Conservation (phyloP, 2,888 invertebrate species). For the Temnothorax ravouxi region DNA sequence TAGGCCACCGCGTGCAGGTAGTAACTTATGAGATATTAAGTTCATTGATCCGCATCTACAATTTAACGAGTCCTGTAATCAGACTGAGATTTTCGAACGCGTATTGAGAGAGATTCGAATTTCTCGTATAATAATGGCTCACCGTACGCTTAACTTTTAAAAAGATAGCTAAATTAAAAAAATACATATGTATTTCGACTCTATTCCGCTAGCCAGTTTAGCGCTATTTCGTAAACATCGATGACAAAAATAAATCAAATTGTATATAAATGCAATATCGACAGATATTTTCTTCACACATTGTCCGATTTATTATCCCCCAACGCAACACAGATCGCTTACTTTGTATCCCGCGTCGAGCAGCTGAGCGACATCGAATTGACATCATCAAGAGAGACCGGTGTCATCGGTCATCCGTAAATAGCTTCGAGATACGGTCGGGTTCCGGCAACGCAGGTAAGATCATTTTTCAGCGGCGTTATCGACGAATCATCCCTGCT, state of each 20-base stretch:
- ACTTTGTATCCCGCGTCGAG: conserved; percentile 26
- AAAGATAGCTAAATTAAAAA: background rate
- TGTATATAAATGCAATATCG: background rate
- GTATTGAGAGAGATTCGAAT: conserved; percentile 44
- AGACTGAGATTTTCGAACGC: background rate
- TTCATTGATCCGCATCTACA: conserved; percentile 11
- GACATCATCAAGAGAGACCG: conserved; percentile 57
- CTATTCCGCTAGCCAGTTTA: background rate
- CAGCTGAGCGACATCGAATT: conserved; percentile 35
- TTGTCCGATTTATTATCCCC: conserved; percentile 15
- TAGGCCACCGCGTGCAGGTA: conserved; percentile 21
- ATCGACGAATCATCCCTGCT: conserved; percentile 69
- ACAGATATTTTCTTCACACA: background rate
- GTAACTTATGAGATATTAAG: conserved; percentile 28
- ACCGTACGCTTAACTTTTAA: background rate
- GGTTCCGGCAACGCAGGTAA: conserved; percentile 63
- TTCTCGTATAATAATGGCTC: conserved; percentile 50
- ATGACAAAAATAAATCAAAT: conserved; percentile 3
- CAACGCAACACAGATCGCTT: background rate
- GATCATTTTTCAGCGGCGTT: conserved; percentile 73
- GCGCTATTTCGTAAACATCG: background rate
- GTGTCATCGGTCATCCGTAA: conserved; percentile 71
- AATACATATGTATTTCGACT: background rate
- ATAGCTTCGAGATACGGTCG: conserved; percentile 66
- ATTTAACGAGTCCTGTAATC: conserved; percentile 33